phyloP scores from a whole-genome alignment of 2,888 invertebrate species.

The Diaperis boleti region DNA sequence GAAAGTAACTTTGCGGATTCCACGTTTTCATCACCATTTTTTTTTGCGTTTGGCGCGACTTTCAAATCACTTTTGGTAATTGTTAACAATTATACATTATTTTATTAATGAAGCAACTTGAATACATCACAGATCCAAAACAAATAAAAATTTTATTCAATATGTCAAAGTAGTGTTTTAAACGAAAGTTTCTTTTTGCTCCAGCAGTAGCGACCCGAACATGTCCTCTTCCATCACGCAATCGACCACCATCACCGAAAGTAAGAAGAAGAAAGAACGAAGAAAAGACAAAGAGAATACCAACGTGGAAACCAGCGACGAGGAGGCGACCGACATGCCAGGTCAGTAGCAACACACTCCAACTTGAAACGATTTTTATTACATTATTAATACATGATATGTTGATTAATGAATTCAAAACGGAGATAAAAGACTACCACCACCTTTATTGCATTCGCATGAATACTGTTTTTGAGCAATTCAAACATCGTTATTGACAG shows the following conservation, averaged over 20 bases:
- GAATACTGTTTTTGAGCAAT: conserved; percentile 7
- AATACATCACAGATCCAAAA: too few relatives aligned
- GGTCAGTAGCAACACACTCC: conserved; percentile 61
- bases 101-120: too few relatives aligned
- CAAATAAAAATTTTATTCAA: too few relatives aligned
- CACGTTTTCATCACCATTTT: too few relatives aligned
- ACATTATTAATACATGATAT: conserved; percentile 17
- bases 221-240: conserved; percentile 54
- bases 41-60: too few relatives aligned
- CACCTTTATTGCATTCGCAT: neutral
- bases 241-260: conserved; percentile 65
- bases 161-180: too few relatives aligned
- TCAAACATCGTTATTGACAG: conserved; percentile 49
- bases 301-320: conserved; percentile 72
- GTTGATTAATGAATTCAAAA: neutral
- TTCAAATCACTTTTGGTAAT: too few relatives aligned
- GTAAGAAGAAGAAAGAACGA: conserved; percentile 73
- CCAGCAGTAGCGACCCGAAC: conserved; percentile 60
- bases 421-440: neutral
- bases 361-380: conserved; percentile 11
- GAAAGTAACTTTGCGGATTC: too few relatives aligned
- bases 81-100: too few relatives aligned
- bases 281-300: conserved; percentile 70
- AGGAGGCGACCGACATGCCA: conserved; percentile 68
- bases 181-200: too few relatives aligned